Evolutionary conservation across 2,797 vertebrate species (phyloP).

Genomic region (Scolopax bukidnonensis): DNA sequence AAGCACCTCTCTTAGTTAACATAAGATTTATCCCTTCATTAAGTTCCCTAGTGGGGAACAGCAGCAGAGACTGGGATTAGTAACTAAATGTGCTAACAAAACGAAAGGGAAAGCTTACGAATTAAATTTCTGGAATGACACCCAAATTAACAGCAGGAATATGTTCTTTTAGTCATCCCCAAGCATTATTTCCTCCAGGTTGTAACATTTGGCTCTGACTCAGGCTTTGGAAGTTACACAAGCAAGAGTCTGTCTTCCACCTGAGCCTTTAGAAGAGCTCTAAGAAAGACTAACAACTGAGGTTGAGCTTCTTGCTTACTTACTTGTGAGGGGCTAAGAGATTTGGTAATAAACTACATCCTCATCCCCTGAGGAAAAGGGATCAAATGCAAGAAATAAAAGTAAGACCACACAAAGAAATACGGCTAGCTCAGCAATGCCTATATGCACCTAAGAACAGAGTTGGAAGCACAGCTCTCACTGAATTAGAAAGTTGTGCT

Average conservation of each 20-base stretch:
- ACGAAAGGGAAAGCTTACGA: not conserved
- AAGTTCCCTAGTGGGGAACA: not conserved
- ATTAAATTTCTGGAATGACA: slow-evolving; percentile 40
- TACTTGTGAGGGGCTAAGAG: not conserved
- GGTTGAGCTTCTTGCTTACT: not conserved
- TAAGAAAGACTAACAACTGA: not conserved
- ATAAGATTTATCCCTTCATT: not conserved
- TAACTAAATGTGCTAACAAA: slow-evolving; percentile 7
- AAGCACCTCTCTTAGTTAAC: not conserved
- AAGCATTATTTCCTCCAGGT: slow-evolving; percentile 43
- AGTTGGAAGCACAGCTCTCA: not conserved
- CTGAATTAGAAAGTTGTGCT: not conserved
- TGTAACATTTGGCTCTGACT: slow-evolving; percentile 60
- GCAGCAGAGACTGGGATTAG: not conserved
- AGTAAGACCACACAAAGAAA: not conserved
- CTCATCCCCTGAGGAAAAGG: not conserved
- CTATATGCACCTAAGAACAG: not conserved
- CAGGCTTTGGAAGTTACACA: slow-evolving; percentile 12
- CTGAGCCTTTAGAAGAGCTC: not conserved
- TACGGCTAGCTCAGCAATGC: not conserved
- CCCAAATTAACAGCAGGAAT: slow-evolving; percentile 56
- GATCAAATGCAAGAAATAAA: not conserved
- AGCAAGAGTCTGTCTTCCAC: not conserved
- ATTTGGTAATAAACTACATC: not conserved
- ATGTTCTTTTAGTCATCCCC: slow-evolving; percentile 49